Conservation (phyloP, 2,888 invertebrate genomes). For the Macropis europaea region DNA sequence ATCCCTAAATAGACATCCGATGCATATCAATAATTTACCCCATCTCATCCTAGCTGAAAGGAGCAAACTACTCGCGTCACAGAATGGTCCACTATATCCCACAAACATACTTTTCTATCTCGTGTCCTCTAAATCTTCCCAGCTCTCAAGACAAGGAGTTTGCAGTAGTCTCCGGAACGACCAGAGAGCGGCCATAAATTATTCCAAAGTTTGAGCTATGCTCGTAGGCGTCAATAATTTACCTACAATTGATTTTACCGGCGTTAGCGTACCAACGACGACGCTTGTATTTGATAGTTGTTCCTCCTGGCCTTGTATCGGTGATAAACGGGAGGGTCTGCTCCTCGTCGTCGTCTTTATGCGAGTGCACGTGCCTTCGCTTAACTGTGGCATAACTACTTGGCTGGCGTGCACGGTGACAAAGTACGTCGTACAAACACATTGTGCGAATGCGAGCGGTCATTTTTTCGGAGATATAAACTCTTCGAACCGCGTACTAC, state of each 20-base stretch:
- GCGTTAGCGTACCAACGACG: background rate
- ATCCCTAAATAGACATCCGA: no score
- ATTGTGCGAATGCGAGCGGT: conserved; percentile 11
- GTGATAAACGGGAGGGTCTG: conserved; percentile 30
- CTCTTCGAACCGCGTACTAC: background rate
- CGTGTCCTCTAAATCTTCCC: background rate
- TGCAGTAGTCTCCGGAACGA: background rate
- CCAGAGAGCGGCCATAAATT: conserved; percentile 1
- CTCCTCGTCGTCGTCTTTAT: conserved; percentile 34
- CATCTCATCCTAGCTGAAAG: no score
- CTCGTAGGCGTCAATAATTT: conserved; percentile 14
- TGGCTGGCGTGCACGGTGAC: conserved; percentile 21
- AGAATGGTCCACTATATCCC: no score
- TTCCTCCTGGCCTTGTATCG: conserved; percentile 17
- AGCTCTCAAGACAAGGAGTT: background rate
- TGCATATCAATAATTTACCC: no score
- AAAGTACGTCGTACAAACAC: conserved; percentile 31
- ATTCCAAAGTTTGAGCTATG: conserved; percentile 2
- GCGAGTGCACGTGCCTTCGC: conserved; percentile 44
- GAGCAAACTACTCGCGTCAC: no score
- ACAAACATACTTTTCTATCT: background rate
- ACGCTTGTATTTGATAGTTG: conserved; percentile 28
- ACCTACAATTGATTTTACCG: conserved; percentile 20
- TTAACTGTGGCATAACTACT: conserved; percentile 46
- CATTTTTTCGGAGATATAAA: conserved; percentile 25